These are phyloP conservation scores for Rhagium mordax DNA, from an alignment of 2,888 invertebrate species.

Conservation along the genomic window DNA sequence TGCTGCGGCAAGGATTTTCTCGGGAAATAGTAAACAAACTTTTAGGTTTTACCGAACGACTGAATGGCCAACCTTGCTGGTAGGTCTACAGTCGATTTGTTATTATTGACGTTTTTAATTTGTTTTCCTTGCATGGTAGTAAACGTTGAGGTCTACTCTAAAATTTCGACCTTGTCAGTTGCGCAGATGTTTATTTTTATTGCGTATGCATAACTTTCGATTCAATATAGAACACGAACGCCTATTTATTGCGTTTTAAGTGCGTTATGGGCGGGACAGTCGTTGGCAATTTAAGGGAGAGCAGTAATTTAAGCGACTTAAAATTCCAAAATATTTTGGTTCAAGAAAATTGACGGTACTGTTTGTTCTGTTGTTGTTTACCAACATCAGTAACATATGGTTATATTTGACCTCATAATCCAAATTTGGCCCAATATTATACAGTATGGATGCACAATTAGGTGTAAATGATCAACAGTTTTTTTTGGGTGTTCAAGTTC, in stretches of 20 bases:
- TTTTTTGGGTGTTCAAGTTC: too few species aligned
- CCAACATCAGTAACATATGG: too few species aligned
- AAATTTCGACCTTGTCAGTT: slow-evolving; percentile 17
- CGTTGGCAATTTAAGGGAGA: not conserved
- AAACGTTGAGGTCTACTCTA: not conserved
- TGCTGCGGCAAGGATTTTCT: slow-evolving; percentile 22
- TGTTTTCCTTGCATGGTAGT: not conserved
- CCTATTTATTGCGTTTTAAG: not conserved
- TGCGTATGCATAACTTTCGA: not conserved
- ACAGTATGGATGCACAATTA: too few species aligned
- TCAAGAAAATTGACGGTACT: too few species aligned
- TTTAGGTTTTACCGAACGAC: not conserved
- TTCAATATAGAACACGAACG: not conserved
- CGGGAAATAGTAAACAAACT: slow-evolving; percentile 26
- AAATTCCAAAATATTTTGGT: too few species aligned
- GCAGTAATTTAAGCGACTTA: too few species aligned
- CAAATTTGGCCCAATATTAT: too few species aligned
- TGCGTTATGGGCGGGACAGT: not conserved
- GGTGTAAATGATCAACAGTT: too few species aligned
- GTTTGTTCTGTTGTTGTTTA: too few species aligned
- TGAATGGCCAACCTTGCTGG: slow-evolving; percentile 9
- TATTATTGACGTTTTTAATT: slow-evolving; percentile 1
- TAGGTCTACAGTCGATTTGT: slow-evolving; percentile 2
- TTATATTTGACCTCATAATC: too few species aligned
- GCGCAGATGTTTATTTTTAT: not conserved